Evolutionary conservation across 2,113 vertebrate species (phyloP), one percentile per base, ranked within the genome.

Genomic region (Podarcis cretensis): DNA sequence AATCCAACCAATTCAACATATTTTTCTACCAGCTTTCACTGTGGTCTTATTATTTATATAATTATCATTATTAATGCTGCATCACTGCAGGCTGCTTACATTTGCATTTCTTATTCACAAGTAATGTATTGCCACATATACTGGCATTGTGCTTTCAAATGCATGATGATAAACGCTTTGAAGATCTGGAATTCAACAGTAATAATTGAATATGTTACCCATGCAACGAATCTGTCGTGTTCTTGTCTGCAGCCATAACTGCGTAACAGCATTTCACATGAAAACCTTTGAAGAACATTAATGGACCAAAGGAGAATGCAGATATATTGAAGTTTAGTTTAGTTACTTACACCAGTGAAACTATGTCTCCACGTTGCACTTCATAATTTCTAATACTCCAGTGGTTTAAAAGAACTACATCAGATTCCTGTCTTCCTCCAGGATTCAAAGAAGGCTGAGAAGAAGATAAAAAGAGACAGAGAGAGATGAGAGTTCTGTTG

Each of bases 381-480:
- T 97, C 96, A 5, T 97, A 97, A 95, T 97, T 97, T 86, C 97
- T 95, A 89, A 97, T 92, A 90, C 96, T 97, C 97, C 98, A 98
- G 63, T 97, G 97, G 91, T 97, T 98, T 93, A 98, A 93, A 74
- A 98, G 97, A 10, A 98, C 97, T 65, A 98, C 90, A 93, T 98
- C 97, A 83, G 96, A 97, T 13, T 94, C 85, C 21, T 96, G 91
- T 90, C 95, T 96, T 69, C 75, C 87, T 3, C 95, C 95, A 69
- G 97, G 97, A 95, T 98, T 98, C 95, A 98, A 94, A 84, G 96
- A 98, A 89, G 97, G 98, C 97, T 98, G 75, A 68, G 86, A 91
- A 89, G 76, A 80, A 73, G 83, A 32, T 6, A 81, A 16, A 25
- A 6, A 12, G 1, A 90, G 25, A 88, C 86, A 90, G 30, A 32